Evolutionary conservation across 92 coral and sea anemone species (phyloP).

Genomic region (Pocillopora grandis): DNA sequence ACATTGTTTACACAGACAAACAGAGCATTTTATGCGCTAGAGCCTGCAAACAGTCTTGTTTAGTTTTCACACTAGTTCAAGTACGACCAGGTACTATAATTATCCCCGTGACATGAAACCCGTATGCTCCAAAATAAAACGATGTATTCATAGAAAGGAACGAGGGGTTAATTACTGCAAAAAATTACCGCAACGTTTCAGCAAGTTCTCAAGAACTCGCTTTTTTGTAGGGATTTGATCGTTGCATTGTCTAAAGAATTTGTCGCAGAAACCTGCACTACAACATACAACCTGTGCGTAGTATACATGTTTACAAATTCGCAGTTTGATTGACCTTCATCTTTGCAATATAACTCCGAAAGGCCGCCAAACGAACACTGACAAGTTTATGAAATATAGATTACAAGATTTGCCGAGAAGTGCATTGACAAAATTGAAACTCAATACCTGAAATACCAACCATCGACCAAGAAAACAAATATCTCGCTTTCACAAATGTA

Average conservation of each 20-base stretch:
- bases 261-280: neutral
- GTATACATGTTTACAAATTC: constrained; percentile 1
- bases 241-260: neutral
- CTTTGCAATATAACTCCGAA: neutral
- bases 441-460: neutral
- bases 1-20: neutral
- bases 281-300: neutral
- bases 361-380: constrained; percentile 6
- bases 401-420: constrained; percentile 21
- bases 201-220: neutral
- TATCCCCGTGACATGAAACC: too few species aligned
- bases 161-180: neutral
- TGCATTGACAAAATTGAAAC: constrained; percentile 6
- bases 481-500: constrained; percentile 1
- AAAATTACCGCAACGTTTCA: neutral
- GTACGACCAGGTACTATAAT: too few species aligned
- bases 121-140: too few species aligned
- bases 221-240: neutral
- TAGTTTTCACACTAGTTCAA: too few species aligned
- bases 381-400: constrained; percentile 32
- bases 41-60: too few species aligned
- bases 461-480: neutral
- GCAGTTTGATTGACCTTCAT: neutral
- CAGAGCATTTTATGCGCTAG: too few species aligned
- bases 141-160: neutral